Evolutionary conservation across 2,113 vertebrate genomes (phyloP).

Genomic region (Semnornis frantzii): DNA sequence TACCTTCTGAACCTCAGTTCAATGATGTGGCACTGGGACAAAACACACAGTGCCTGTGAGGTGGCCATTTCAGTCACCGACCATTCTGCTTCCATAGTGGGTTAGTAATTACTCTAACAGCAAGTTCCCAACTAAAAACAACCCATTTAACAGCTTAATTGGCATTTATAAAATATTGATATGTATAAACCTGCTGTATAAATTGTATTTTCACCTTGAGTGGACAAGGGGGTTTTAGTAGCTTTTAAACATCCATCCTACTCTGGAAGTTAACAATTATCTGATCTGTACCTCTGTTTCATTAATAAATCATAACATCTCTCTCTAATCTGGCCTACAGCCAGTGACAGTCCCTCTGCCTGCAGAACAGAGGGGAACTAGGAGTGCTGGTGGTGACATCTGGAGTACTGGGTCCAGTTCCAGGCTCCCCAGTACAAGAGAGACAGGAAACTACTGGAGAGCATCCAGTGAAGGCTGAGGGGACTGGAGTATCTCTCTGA

Average conservation of each 20-base stretch:
- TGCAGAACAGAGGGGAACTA: background rate
- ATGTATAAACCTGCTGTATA: background rate
- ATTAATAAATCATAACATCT: background rate
- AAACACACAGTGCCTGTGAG: background rate
- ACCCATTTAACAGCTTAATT: background rate
- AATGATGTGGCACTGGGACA: background rate
- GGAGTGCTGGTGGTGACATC: too few relatives aligned
- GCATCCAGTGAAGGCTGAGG: too few relatives aligned
- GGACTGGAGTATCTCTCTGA: too few relatives aligned
- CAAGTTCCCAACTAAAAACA: background rate
- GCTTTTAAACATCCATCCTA: too few relatives aligned
- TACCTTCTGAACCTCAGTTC: rapidly evolving
- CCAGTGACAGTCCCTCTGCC: background rate
- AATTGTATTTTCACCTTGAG: background rate
- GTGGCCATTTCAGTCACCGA: background rate
- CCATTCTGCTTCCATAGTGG: rapidly evolving
- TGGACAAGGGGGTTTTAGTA: background rate
- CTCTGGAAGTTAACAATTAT: background rate
- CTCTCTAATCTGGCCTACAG: background rate
- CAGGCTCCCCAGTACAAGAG: too few relatives aligned
- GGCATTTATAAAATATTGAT: background rate
- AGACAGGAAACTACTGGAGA: too few relatives aligned
- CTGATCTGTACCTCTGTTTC: too few relatives aligned
- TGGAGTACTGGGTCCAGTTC: too few relatives aligned
- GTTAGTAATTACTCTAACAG: background rate